These are phyloP conservation scores for Apis cerana DNA, from an alignment of 1,140 invertebrate species.

Conservation along the genomic window DNA sequence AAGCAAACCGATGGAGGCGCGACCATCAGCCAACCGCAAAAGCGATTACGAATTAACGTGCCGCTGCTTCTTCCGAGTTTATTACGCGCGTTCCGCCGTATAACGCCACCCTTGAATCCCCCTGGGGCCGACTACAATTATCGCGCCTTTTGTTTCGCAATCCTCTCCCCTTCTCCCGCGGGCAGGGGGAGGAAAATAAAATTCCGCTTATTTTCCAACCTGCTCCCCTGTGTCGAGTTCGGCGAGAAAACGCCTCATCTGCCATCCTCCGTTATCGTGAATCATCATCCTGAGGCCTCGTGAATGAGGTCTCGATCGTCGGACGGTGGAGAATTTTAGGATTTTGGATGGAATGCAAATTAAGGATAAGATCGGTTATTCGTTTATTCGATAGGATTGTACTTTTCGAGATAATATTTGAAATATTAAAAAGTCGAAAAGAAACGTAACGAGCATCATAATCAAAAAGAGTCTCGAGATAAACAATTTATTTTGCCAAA, in stretches of 20 bases:
- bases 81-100: constrained; percentile 69
- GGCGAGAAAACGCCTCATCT: constrained; percentile 28
- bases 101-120: constrained; percentile 39
- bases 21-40: constrained; percentile 71
- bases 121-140: constrained; percentile 74
- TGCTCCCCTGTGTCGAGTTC: constrained; percentile 44
- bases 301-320: constrained; percentile 27
- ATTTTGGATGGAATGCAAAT: no score
- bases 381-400: no score
- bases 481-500: no score
- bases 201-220: constrained; percentile 68
- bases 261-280: constrained; percentile 21
- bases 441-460: no score
- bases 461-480: no score
- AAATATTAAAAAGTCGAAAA: no score
- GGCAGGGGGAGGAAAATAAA: constrained; percentile 43
- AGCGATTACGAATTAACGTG: constrained; percentile 79
- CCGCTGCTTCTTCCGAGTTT: constrained; percentile 72
- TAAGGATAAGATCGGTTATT: no score
- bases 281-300: constrained; percentile 16
- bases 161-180: constrained; percentile 37
- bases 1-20: constrained; percentile 67
- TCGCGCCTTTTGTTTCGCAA: constrained; percentile 78
- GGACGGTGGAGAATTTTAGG: no score
- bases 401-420: no score